Evolutionary conservation across 2,797 vertebrate species (phyloP).

Genomic region (Zonotrichia albicollis): DNA sequence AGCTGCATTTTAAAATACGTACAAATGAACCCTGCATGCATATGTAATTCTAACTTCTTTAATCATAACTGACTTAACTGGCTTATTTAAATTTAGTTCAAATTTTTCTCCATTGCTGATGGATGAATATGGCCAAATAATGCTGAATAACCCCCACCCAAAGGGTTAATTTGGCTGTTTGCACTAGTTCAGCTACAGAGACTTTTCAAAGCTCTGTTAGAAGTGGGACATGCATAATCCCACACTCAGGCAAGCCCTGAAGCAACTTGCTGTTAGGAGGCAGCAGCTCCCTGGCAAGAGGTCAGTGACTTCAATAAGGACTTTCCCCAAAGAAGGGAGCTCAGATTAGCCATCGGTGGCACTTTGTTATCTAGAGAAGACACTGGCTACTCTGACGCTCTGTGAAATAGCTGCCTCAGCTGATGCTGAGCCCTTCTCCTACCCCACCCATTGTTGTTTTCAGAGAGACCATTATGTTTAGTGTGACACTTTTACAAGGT

Average conservation of each 20-base stretch:
- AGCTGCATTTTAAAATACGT: not conserved
- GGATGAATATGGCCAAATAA: not conserved
- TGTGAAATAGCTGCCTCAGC: not conserved
- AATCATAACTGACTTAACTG: not conserved
- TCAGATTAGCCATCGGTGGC: accelerated
- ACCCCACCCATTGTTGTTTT: not conserved
- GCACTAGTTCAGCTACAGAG: not conserved
- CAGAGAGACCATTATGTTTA: not conserved
- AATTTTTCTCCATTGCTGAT: not conserved
- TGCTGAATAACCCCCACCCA: not conserved
- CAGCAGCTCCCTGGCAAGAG: not conserved
- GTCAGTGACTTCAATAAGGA: not conserved
- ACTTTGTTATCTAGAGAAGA: not conserved
- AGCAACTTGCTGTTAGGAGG: not conserved
- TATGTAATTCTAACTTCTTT: not conserved
- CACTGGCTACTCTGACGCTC: accelerated
- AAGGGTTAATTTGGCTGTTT: not conserved
- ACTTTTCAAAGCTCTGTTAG: not conserved
- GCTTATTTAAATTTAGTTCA: not conserved
- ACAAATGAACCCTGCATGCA: not conserved
- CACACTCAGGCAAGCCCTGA: not conserved
- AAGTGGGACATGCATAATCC: not conserved
- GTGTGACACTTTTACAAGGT: not conserved
- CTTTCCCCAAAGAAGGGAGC: not conserved
- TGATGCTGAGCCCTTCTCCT: not conserved